These are phyloP conservation scores for Stramonita haemastoma DNA, from an alignment of 2,888 invertebrate species.

Conservation along the genomic window DNA sequence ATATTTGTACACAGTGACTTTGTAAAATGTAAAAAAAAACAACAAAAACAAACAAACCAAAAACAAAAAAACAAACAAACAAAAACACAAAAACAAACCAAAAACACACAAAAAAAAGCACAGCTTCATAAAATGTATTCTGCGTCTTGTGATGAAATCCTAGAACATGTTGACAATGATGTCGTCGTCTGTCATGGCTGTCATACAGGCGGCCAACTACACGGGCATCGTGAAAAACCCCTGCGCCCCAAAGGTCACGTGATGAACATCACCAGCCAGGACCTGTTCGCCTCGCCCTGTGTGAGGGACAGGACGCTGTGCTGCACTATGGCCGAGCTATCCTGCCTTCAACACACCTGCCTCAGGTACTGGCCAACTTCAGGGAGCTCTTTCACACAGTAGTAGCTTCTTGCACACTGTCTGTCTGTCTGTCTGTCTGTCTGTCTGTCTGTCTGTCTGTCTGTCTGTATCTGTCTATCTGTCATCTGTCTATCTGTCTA, in stretches of 20 bases:
- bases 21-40: too few species aligned
- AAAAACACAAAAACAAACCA: too few species aligned
- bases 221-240: conserved; percentile 64
- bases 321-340: conserved; percentile 48
- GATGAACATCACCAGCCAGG: conserved; percentile 48
- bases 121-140: too few species aligned
- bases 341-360: not conserved
- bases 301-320: conserved; percentile 54
- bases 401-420: not conserved
- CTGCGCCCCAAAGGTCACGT: conserved; percentile 68
- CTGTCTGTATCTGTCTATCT: too few species aligned
- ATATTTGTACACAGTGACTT: too few species aligned
- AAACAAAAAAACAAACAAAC: too few species aligned
- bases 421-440: not conserved
- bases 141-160: too few species aligned
- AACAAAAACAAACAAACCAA: too few species aligned
- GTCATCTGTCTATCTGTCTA: too few species aligned
- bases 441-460: not conserved
- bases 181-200: too few species aligned
- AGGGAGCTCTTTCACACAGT: not conserved
- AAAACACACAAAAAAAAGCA: too few species aligned
- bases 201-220: conserved; percentile 56
- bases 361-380: not conserved
- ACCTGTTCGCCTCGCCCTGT: conserved; percentile 73
- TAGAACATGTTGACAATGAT: too few species aligned